Conservation (phyloP, 2,888 invertebrate genomes). For the Chironomus riparius region DNA sequence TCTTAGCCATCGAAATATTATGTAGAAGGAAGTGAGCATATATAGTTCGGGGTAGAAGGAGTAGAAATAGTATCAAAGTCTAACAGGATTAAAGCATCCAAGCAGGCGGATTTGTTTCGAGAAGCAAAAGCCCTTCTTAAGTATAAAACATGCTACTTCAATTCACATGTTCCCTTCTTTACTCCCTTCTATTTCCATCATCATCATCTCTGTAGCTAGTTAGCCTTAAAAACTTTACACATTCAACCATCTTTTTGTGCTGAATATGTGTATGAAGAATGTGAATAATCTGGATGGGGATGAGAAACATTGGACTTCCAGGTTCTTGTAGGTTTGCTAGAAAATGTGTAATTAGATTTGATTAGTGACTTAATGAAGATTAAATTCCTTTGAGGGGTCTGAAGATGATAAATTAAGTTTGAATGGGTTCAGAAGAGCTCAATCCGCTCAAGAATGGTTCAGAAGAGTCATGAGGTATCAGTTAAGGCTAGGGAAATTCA, state of each 20-base stretch:
- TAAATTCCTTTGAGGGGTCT: too few species aligned
- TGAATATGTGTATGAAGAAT: background rate
- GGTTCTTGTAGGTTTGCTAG: too few species aligned
- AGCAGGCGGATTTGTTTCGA: constrained; percentile 27
- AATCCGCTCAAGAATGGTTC: too few species aligned
- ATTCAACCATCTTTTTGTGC: background rate
- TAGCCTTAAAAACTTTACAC: background rate
- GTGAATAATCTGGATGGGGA: too few species aligned
- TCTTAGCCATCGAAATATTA: constrained; percentile 1
- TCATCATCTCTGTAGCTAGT: background rate
- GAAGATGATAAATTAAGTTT: too few species aligned
- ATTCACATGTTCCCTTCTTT: background rate
- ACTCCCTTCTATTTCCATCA: background rate
- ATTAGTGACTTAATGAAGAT: too few species aligned
- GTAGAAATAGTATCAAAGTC: constrained; percentile 17
- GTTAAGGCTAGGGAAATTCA: too few species aligned
- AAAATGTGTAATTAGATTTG: too few species aligned
- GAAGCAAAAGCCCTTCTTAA: constrained; percentile 17
- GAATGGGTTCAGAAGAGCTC: too few species aligned
- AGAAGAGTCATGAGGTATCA: too few species aligned
- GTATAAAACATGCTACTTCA: constrained; percentile 5
- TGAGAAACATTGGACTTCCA: too few species aligned
- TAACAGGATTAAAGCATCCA: constrained; percentile 29
- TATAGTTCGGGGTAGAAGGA: background rate
- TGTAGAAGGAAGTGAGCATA: background rate